These are phyloP conservation scores for Calliphora vomitoria DNA, from an alignment of 2,888 invertebrate genomes.

Conservation along the genomic window DNA sequence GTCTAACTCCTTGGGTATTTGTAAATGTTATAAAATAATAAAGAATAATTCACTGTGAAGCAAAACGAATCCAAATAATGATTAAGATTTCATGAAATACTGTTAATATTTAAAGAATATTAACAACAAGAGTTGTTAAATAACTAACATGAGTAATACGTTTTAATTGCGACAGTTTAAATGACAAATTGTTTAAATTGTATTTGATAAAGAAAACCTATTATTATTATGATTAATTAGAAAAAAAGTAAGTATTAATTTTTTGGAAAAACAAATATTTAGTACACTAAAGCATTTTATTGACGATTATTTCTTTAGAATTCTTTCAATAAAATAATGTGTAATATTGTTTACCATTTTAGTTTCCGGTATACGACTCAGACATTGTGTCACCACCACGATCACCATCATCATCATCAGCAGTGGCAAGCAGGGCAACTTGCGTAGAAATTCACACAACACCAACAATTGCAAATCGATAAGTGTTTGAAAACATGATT, in stretches of 20 bases:
- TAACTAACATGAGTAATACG: neutral
- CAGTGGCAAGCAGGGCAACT: neutral
- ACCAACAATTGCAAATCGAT: constrained; percentile 2
- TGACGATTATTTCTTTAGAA: neutral
- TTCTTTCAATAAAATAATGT: neutral
- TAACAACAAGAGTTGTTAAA: neutral
- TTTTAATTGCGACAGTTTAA: neutral
- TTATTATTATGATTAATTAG: neutral
- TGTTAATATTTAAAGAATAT: too few relatives aligned
- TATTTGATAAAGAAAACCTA: neutral
- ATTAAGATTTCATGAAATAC: too few relatives aligned
- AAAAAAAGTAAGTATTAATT: neutral
- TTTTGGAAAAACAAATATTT: neutral
- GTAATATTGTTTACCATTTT: constrained; percentile 15
- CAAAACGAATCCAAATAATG: too few relatives aligned
- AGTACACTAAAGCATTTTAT: neutral
- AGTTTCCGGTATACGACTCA: constrained; percentile 61
- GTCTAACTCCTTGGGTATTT: too few relatives aligned
- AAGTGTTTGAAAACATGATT: constrained; percentile 28
- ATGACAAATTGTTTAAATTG: neutral
- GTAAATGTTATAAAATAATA: too few relatives aligned
- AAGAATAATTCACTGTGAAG: too few relatives aligned
- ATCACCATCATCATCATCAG: neutral
- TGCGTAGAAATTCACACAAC: neutral
- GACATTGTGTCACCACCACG: constrained; percentile 69